Percentiles rank a stretch among this genome's conserved stretches.
phyloP scores from a whole-genome alignment of 2,113 vertebrate genomes.

The Microcebus lehilahytsara region DNA sequence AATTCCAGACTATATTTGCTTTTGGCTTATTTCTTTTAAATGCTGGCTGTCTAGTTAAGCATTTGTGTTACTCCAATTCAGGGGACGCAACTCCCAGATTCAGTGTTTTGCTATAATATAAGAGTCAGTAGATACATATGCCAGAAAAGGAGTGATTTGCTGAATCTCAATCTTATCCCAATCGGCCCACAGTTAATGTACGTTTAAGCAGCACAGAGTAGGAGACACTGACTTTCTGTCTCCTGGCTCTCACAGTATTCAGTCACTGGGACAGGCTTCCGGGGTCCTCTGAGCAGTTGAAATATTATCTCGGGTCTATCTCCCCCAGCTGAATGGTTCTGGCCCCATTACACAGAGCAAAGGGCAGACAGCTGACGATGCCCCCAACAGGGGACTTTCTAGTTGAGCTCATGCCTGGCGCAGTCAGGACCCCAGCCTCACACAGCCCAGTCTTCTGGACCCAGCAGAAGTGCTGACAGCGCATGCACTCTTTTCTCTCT shows the following conservation, averaged over 20 bases:
- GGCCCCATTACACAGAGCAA: accelerated
- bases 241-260: too few species aligned
- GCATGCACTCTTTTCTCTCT: not conserved
- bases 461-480: not conserved
- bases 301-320: not conserved
- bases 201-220: not conserved
- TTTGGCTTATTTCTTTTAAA: not conserved
- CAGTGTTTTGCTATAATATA: not conserved
- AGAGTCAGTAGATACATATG: not conserved
- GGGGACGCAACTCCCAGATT: not conserved
- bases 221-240: not conserved
- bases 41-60: not conserved
- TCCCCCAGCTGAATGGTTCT: not conserved
- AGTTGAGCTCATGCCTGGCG: too few species aligned
- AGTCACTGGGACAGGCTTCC: not conserved
- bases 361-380: accelerated
- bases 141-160: not conserved
- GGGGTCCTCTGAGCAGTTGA: not conserved
- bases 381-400: not conserved
- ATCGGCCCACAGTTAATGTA: accelerated
- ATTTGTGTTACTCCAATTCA: too few species aligned
- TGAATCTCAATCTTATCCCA: too few species aligned
- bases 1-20: not conserved
- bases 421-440: not conserved
- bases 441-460: accelerated